Conservation (phyloP, 2,113 vertebrate species). For the Procavia capensis region DNA sequence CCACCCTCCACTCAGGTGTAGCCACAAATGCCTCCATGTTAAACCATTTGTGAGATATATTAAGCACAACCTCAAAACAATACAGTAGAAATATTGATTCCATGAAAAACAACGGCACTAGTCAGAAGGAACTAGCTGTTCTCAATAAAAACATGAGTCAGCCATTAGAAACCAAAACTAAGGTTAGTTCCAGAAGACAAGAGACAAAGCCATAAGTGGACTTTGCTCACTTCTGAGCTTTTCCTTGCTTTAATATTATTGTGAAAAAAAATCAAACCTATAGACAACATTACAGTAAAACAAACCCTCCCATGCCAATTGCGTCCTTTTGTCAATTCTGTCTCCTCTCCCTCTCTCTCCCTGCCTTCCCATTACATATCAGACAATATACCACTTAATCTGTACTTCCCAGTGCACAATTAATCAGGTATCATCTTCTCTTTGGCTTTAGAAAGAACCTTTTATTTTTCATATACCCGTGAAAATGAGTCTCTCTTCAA, state of each 20-base stretch:
- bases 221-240: slow-evolving; percentile 1
- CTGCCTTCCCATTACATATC: neutral
- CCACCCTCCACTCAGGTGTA: neutral
- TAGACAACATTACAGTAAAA: neutral
- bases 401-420: neutral
- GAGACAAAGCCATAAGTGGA: neutral
- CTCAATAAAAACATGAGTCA: neutral
- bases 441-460: neutral
- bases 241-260: neutral
- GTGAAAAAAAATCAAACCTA: slow-evolving; percentile 5
- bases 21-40: slow-evolving; percentile 60
- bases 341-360: neutral
- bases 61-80: slow-evolving; percentile 51
- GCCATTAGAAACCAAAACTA: neutral
- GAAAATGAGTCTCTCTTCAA: slow-evolving; percentile 23
- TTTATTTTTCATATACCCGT: neutral
- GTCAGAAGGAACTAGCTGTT: slow-evolving; percentile 9
- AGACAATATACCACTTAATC: neutral
- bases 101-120: slow-evolving; percentile 15
- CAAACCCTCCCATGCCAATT: neutral
- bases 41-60: slow-evolving; percentile 57
- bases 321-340: neutral
- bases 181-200: neutral
- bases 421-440: neutral
- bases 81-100: slow-evolving; percentile 63